Evolutionary conservation across 2,797 vertebrate species (phyloP).

Genomic region (Pristis pectinata): DNA sequence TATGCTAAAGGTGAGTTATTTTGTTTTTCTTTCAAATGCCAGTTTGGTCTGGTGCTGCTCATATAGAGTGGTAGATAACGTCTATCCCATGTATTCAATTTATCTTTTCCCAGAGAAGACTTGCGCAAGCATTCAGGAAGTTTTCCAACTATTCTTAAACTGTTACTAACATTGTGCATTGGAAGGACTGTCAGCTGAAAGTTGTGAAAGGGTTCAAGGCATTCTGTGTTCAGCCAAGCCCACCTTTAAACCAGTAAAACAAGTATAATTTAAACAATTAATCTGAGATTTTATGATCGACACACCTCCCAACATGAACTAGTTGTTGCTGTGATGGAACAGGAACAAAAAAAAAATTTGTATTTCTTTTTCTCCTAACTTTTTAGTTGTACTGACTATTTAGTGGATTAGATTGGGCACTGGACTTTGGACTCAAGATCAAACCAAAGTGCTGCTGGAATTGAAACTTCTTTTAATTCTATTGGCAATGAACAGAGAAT

Average conservation of each 20-base stretch:
- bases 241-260: background rate
- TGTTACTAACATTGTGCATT: background rate
- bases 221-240: background rate
- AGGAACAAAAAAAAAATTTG: background rate
- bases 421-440: too few species aligned
- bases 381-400: background rate
- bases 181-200: background rate
- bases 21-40: background rate
- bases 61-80: background rate
- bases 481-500: too few species aligned
- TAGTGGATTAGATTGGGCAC: too few species aligned
- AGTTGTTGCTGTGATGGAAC: background rate
- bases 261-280: background rate
- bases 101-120: background rate
- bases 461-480: too few species aligned
- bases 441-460: too few species aligned
- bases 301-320: background rate
- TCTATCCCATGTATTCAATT: background rate
- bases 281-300: background rate
- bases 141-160: too few species aligned
- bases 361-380: background rate
- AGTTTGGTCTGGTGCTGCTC: background rate
- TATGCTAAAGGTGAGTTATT: background rate
- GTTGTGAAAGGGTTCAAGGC: background rate
- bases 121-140: background rate